Percentiles rank a stretch among this genome's conserved stretches.
Evolutionary conservation across 2,888 invertebrate species (phyloP).

Genomic region (Hirtodrosophila duncani): DNA sequence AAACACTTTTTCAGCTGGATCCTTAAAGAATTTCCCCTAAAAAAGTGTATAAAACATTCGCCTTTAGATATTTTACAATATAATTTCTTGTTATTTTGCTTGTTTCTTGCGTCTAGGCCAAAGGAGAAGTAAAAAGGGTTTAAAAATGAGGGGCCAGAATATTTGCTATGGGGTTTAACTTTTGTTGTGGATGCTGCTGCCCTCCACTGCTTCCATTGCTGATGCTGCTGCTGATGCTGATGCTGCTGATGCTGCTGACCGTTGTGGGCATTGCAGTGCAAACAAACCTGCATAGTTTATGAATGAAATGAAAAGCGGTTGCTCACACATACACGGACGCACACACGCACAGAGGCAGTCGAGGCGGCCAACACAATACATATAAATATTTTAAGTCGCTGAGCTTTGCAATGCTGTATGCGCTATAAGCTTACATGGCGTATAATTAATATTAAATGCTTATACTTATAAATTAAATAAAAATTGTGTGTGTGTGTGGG

Average conservation of each 20-base stretch:
- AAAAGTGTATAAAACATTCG: conserved; percentile 11
- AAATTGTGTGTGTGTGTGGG: conserved; percentile 28
- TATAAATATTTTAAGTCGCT: conserved; percentile 39
- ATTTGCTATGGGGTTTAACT: conserved; percentile 7
- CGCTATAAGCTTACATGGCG: conserved; percentile 61
- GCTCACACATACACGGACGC: conserved; percentile 4
- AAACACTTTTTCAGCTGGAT: too few relatives aligned
- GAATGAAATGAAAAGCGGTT: conserved; percentile 64
- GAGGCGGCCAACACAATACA: conserved; percentile 30
- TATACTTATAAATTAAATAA: conserved; percentile 70
- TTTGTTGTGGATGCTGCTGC: not conserved
- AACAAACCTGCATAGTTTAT: conserved; percentile 69
- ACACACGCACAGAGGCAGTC: too few relatives aligned
- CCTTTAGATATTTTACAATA: not conserved
- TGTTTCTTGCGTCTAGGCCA: conserved; percentile 32
- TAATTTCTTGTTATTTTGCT: conserved; percentile 3
- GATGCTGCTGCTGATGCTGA: conserved; percentile 4
- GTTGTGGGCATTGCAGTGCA: conserved; percentile 64
- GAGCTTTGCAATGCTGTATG: conserved; percentile 50
- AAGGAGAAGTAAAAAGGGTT: conserved; percentile 51
- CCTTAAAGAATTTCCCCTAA: too few relatives aligned
- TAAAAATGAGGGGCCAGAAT: conserved; percentile 29
- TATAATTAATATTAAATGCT: conserved; percentile 73
- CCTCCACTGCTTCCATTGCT: not conserved
- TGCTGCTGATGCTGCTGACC: conserved; percentile 46